Base-by-base conservation (phyloP, 1,140 invertebrate genomes). In the Drosophila murphyi region DNA sequence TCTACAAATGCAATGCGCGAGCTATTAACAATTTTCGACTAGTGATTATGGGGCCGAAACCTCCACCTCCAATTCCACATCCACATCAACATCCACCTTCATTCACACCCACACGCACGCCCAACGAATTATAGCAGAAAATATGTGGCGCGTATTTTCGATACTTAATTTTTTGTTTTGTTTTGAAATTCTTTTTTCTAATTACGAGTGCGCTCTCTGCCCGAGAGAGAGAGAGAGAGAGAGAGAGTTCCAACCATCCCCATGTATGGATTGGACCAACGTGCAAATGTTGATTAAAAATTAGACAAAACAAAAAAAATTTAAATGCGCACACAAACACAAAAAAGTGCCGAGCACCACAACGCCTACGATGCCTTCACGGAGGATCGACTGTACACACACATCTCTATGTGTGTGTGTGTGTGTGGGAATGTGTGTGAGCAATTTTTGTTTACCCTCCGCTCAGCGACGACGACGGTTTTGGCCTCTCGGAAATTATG, bases 211-310 rank as follows among this genome's bases (percentile, higher is more conserved):
- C 61, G 70, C 73, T 70, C 82, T 78, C 71, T 75, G 32, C 35
- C 41, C 7, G 43, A 28, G 28, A n/a, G 35, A 39, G 29, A n/a
- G 12, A 12, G 41, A 62, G 35, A 29, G 20, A 52, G 39, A 20
- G 72, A 47, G 68, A 52, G 72, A 52, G 45, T 83, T 87, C 80
- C 83, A 89, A 73, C 74, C 78, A 77, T 74, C 59, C 85, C 82
- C 85, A 89, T 89, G 85, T 89, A 89, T 89, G 85, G 85, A 85
- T 89, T 88, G 85, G 85, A 74, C 74, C 81, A 89, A 90, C 86
- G 85, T 89, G 85, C 85, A 85, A 89, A 90, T 89, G 85, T 89
- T 89, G 77, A 89, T 89, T 89, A 89, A 86, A 86, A 89, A 86
- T 86, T 90, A 86, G 82, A 89, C 85, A 89, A 90, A 90, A 89